phyloP scores from a whole-genome alignment of 2,888 invertebrate genomes.

The Eulithis prunata region DNA sequence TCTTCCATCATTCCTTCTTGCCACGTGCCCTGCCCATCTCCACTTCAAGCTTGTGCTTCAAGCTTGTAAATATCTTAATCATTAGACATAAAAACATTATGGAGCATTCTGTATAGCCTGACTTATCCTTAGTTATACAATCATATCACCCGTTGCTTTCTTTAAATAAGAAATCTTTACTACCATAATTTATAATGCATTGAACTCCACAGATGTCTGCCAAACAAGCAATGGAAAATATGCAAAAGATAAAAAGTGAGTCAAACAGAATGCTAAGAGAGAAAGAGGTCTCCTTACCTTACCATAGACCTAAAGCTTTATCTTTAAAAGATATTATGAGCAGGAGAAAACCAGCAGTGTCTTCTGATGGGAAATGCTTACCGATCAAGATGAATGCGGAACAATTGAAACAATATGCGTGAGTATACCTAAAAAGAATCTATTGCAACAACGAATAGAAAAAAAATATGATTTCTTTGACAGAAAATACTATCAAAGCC shows the following conservation, averaged over 20 bases:
- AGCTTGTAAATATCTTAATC: too few relatives aligned
- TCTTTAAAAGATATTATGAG: slow-evolving; percentile 91
- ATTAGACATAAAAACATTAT: too few relatives aligned
- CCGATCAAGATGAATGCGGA: slow-evolving; percentile 87
- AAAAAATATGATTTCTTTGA: background rate
- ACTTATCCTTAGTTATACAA: too few relatives aligned
- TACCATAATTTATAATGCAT: background rate
- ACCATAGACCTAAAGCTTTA: slow-evolving; percentile 92
- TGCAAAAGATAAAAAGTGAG: slow-evolving; percentile 92
- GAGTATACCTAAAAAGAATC: slow-evolving; percentile 58
- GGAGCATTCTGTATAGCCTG: too few relatives aligned
- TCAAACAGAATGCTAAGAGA: slow-evolving; percentile 92
- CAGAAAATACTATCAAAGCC: background rate
- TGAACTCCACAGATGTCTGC: slow-evolving; percentile 83
- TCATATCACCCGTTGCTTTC: too few relatives aligned
- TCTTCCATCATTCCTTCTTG: too few relatives aligned
- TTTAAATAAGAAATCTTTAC: too few relatives aligned
- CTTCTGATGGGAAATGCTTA: slow-evolving; percentile 72
- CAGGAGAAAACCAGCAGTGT: slow-evolving; percentile 65
- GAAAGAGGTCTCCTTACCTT: slow-evolving; percentile 90
- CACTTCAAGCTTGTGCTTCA: too few relatives aligned
- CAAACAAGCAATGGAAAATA: slow-evolving; percentile 87
- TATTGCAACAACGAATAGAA: background rate
- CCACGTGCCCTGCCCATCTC: too few relatives aligned
- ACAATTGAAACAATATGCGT: slow-evolving; percentile 87